Percentiles rank a stretch among this genome's conserved stretches.
These are phyloP conservation scores for Heterodera filipjevi DNA, from an alignment of 2,888 invertebrate species.

Conservation along the genomic window DNA sequence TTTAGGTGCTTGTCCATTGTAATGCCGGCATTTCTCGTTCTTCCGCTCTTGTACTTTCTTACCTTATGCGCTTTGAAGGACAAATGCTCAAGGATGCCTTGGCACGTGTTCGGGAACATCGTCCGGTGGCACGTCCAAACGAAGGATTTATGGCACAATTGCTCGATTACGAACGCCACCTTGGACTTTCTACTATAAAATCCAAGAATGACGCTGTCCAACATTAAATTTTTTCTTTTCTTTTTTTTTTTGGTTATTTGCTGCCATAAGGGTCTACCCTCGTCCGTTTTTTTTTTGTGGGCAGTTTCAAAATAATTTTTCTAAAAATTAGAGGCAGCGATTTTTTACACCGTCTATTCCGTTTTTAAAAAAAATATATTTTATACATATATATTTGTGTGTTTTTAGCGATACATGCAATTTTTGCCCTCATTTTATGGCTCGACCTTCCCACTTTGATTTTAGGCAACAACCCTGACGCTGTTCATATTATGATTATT, in stretches of 20 bases:
- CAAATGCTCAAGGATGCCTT: constrained; percentile 55
- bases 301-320: too few relatives aligned
- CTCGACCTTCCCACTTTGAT: too few relatives aligned
- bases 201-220: background rate
- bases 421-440: too few relatives aligned
- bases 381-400: too few relatives aligned
- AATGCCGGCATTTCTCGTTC: constrained; percentile 67
- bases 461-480: too few relatives aligned
- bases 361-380: too few relatives aligned
- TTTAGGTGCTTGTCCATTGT: constrained; percentile 61
- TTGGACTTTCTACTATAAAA: background rate
- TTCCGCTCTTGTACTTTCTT: constrained; percentile 66
- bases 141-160: constrained; percentile 57
- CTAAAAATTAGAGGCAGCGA: too few relatives aligned
- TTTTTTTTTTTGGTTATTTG: background rate
- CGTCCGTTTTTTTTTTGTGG: too few relatives aligned
- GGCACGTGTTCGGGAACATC: constrained; percentile 50
- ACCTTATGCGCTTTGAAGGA: constrained; percentile 56
- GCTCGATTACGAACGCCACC: constrained; percentile 46
- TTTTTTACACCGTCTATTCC: too few relatives aligned
- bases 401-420: too few relatives aligned
- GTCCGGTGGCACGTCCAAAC: constrained; percentile 52
- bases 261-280: too few relatives aligned
- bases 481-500: too few relatives aligned
- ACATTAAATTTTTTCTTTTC: background rate